A percentile compares a stretch with the other conserved stretches of the same genome.
Conservation (phyloP, 2,888 invertebrate species). For the Pheosia tremula region DNA sequence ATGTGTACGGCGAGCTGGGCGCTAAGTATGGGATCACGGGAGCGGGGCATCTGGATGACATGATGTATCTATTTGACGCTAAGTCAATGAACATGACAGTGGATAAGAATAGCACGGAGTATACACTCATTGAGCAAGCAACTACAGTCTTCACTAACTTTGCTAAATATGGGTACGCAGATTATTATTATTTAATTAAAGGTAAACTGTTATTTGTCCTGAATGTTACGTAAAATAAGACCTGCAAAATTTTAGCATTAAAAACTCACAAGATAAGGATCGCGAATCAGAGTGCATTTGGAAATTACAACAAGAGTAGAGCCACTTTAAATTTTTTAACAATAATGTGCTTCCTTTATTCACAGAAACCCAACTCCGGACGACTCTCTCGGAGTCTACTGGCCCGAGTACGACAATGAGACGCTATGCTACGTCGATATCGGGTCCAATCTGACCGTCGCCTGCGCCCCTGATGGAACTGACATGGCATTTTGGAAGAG, state of each 20-base stretch:
- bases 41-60: constrained; percentile 52
- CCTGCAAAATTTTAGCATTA: too few relatives aligned
- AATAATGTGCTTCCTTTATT: constrained; percentile 9
- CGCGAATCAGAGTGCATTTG: too few relatives aligned
- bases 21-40: constrained; percentile 43
- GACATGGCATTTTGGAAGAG: constrained; percentile 14
- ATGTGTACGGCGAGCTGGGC: constrained; percentile 38
- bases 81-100: constrained; percentile 9
- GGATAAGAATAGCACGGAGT: constrained; percentile 14
- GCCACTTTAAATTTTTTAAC: too few relatives aligned
- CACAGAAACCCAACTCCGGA: constrained; percentile 61
- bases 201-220: too few relatives aligned
- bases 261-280: too few relatives aligned
- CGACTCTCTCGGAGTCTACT: constrained; percentile 40
- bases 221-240: too few relatives aligned
- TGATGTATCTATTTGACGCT: constrained; percentile 52
- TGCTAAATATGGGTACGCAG: constrained; percentile 20
- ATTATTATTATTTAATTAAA: neutral
- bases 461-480: constrained; percentile 9
- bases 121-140: constrained; percentile 14
- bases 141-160: constrained; percentile 20
- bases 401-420: constrained; percentile 45
- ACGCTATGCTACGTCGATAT: constrained; percentile 17
- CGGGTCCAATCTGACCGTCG: constrained; percentile 16
- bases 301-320: too few relatives aligned